phyloP scores from a whole-genome alignment of 2,113 vertebrate species.

The Proteles cristata region DNA sequence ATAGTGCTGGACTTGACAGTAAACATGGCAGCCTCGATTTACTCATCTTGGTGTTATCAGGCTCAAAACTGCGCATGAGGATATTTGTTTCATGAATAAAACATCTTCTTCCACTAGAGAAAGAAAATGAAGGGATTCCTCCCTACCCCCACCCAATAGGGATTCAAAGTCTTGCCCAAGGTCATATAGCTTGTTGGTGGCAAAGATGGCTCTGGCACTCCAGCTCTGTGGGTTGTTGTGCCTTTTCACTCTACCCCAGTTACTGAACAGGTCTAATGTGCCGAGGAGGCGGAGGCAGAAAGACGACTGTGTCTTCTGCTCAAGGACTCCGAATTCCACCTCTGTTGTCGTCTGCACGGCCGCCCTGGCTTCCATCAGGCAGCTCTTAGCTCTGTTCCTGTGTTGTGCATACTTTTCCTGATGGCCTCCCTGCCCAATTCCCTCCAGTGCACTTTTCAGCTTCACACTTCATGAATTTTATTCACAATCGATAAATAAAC shows the following conservation, averaged over 20 bases:
- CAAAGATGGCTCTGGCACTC: neutral
- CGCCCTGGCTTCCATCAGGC: conserved; percentile 1
- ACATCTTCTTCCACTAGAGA: neutral
- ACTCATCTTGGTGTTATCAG: neutral
- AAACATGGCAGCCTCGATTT: accelerated
- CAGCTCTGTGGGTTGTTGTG: neutral
- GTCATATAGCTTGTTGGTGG: neutral
- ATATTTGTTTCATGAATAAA: neutral
- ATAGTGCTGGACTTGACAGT: neutral
- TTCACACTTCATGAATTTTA: conserved; percentile 88
- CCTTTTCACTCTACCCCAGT: neutral
- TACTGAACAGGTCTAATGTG: neutral
- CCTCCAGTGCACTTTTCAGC: conserved; percentile 79
- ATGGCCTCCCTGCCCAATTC: conserved; percentile 78
- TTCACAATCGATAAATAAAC: conserved; percentile 87
- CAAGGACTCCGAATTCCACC: neutral
- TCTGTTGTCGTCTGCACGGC: accelerated
- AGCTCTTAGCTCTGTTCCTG: conserved; percentile 73
- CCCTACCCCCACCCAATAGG: neutral
- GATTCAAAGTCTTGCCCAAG: neutral
- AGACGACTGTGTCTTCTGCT: neutral
- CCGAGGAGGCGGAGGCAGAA: neutral
- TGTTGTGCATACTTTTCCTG: conserved; percentile 10
- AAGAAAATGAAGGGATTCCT: neutral
- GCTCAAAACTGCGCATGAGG: neutral